Evolutionary conservation across 2,113 vertebrate genomes (phyloP).

Genomic region (Megaceryle torquata): DNA sequence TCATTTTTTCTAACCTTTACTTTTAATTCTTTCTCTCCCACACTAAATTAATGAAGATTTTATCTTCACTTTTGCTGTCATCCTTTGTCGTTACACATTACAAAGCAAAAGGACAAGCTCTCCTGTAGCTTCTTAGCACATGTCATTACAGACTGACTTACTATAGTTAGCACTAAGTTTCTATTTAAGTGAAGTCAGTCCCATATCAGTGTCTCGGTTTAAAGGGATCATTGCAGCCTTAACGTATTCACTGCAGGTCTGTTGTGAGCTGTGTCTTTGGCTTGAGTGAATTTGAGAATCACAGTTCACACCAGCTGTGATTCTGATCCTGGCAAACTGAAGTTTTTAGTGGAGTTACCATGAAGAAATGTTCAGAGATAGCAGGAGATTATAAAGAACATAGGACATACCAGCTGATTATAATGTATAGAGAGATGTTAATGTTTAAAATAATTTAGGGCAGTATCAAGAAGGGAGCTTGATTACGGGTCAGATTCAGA

Average conservation of each 20-base stretch:
- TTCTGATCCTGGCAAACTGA: background rate
- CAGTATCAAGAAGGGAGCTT: background rate
- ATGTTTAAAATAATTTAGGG: background rate
- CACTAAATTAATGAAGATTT: background rate
- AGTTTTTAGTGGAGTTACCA: background rate
- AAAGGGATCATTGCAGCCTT: conserved; percentile 33
- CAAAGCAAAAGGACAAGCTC: conserved; percentile 37
- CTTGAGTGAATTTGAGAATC: background rate
- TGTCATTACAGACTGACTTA: conserved; percentile 65
- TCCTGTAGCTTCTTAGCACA: conserved; percentile 12
- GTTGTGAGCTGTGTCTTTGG: background rate
- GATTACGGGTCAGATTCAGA: background rate
- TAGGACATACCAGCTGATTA: background rate
- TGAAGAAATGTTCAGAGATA: background rate
- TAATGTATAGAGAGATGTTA: background rate
- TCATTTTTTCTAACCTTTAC: background rate
- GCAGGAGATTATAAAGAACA: background rate
- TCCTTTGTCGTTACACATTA: conserved; percentile 1
- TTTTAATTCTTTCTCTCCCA: background rate
- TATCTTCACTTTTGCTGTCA: conserved; percentile 50
- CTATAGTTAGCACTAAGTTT: conserved; percentile 21
- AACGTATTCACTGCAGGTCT: conserved; percentile 16
- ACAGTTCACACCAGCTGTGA: background rate
- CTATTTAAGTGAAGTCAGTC: conserved; percentile 24
- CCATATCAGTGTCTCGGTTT: background rate